Conservation (phyloP, 1,140 invertebrate genomes). For the Wasmannia auropunctata region DNA sequence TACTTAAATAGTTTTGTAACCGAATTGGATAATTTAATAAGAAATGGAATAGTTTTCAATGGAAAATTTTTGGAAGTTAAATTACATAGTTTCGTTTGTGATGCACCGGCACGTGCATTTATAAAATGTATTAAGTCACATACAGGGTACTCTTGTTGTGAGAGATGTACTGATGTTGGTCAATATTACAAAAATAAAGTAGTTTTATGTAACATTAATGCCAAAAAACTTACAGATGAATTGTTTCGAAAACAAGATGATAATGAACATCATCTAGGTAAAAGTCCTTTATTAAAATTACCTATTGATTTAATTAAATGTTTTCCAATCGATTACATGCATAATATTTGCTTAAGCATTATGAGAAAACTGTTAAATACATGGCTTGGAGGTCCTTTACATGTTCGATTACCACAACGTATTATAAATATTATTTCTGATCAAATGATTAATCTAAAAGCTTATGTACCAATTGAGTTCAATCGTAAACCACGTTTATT, state of each 20-base stretch:
- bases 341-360: neutral
- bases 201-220: neutral
- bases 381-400: no score
- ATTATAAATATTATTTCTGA: no score
- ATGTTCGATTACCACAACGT: no score
- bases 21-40: conserved; percentile 4
- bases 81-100: neutral
- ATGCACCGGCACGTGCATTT: neutral
- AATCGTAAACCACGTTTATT: no score
- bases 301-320: neutral
- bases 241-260: conserved; percentile 16
- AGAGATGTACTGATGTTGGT: neutral
- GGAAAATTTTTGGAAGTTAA: neutral
- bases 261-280: neutral
- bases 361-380: no score
- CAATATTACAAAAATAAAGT: neutral
- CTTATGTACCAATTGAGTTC: no score
- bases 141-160: conserved; percentile 1
- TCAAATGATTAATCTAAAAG: no score
- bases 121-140: neutral
- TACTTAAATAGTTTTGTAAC: neutral
- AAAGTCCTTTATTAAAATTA: neutral
- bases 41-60: neutral
- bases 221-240: neutral
- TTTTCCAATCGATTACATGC: neutral